These are phyloP conservation scores for Pyxicephalus adspersus DNA, from an alignment of 2,113 vertebrate species.

Conservation along the genomic window DNA sequence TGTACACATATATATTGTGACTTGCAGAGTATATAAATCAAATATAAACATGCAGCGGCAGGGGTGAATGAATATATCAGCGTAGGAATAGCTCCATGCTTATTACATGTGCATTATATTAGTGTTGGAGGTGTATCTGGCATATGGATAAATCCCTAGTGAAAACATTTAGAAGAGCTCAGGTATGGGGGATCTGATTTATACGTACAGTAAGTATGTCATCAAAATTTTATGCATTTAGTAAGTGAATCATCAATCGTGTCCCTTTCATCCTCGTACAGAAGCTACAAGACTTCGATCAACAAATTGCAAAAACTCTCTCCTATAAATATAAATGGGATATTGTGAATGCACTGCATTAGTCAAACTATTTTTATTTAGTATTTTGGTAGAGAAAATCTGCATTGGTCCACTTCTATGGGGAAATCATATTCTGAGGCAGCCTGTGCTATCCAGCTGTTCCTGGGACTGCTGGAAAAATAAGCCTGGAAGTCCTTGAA, in stretches of 20 bases:
- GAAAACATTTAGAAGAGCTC: slow-evolving; percentile 36
- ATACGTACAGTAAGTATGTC: slow-evolving; percentile 45
- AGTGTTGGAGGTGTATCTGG: slow-evolving; percentile 12
- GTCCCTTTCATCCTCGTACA: neutral
- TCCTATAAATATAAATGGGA: neutral
- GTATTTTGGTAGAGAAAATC: slow-evolving; percentile 2
- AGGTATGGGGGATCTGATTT: slow-evolving; percentile 31
- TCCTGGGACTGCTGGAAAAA: neutral
- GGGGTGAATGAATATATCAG: slow-evolving; percentile 23
- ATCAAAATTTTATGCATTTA: slow-evolving; percentile 51
- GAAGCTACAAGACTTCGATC: slow-evolving; percentile 1
- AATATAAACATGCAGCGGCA: neutral
- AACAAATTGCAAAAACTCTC: slow-evolving; percentile 15
- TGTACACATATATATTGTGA: neutral
- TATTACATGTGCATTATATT: slow-evolving; percentile 44
- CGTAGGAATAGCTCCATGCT: neutral
- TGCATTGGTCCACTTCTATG: neutral
- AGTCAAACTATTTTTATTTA: slow-evolving; percentile 10
- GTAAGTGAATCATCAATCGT: slow-evolving; percentile 54
- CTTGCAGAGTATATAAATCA: slow-evolving; percentile 21
- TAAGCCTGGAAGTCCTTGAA: neutral
- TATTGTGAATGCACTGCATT: neutral
- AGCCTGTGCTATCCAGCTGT: slow-evolving; percentile 23
- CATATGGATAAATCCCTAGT: slow-evolving; percentile 37
- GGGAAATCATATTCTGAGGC: slow-evolving; percentile 19